These are phyloP conservation scores for Chalcis sispes DNA, from an alignment of 2,888 invertebrate genomes.

Conservation along the genomic window DNA sequence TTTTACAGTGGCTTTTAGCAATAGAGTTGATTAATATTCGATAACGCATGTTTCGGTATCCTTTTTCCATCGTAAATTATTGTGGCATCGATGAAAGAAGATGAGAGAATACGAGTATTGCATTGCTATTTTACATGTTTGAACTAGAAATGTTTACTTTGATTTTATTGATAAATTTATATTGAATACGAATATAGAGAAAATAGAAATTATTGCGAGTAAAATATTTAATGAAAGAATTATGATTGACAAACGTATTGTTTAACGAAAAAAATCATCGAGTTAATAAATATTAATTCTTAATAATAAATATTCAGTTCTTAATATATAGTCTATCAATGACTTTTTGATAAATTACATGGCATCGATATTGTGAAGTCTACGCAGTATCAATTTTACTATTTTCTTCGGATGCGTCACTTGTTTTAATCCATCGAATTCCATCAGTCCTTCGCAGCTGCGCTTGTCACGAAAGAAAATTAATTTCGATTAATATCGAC, in stretches of 20 bases:
- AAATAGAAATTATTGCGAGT: too few relatives aligned
- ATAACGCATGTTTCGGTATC: not conserved
- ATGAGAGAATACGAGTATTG: too few relatives aligned
- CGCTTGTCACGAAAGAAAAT: conserved; percentile 35
- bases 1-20: conserved; percentile 36
- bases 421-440: not conserved
- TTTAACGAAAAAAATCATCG: too few relatives aligned
- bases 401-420: too few relatives aligned
- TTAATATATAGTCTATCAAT: too few relatives aligned
- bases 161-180: not conserved
- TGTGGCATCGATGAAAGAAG: too few relatives aligned
- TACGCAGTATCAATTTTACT: not conserved
- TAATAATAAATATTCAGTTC: too few relatives aligned
- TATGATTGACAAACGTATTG: too few relatives aligned
- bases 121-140: too few relatives aligned
- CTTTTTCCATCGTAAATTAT: not conserved
- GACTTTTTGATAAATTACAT: not conserved
- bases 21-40: conserved; percentile 35
- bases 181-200: too few relatives aligned
- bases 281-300: too few relatives aligned
- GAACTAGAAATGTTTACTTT: not conserved
- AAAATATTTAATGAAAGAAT: too few relatives aligned
- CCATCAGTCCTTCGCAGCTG: not conserved
- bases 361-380: not conserved
- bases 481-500: conserved; percentile 44